Evolutionary conservation across 2,888 invertebrate species (phyloP), one percentile per base, ranked within the genome.

Genomic region (Plagiodera versicolora): DNA sequence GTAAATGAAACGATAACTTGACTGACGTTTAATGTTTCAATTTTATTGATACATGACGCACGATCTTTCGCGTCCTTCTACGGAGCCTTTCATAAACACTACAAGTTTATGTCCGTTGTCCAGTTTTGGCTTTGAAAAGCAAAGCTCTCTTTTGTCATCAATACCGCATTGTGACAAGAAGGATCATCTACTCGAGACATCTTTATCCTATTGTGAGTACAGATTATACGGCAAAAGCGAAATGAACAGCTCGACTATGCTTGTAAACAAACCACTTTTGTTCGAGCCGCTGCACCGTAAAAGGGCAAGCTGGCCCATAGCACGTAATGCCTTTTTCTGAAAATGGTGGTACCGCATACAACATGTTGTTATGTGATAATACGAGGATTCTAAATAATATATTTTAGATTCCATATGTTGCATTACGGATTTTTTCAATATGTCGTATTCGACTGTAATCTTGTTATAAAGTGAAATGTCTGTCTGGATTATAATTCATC

Each of bases 111-210:
- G 14, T 39, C 3, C 39, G 11, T 39, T 39, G 39, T 39, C 39
- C 39, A 39, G 4, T 39, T 39, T 39, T 39, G 39, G 39, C 39
- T 39, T 39, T 14, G 14, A 11, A 39, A 3, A 14, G 6, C 14
- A 39, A 39, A 39, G 39, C 39, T 39, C 39, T 39, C 39, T 14
- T 39, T 39, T 39, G 39, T 39, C 39, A 39, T 39, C n/a, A 39
- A 39, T 39, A 14, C 39, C 39, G 39, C 39, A 39, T 39, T 39
- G 39, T 39, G 39, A 39, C 39, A 39, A 39, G 39, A 39, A 11
- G 39, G 39, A 39, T 39, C 39, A 39, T 39, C 39, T 39, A 39
- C 14, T 39, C 39, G 39, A 39, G 39, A 39, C 39, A 39, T 39
- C 39, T 39, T 39, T 39, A 39, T 39, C 39, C 39, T 14, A 39